Percentiles rank a stretch among this genome's conserved stretches.
Evolutionary conservation across 2,113 vertebrate species (phyloP).

Genomic region (Corythaeola cristata): DNA sequence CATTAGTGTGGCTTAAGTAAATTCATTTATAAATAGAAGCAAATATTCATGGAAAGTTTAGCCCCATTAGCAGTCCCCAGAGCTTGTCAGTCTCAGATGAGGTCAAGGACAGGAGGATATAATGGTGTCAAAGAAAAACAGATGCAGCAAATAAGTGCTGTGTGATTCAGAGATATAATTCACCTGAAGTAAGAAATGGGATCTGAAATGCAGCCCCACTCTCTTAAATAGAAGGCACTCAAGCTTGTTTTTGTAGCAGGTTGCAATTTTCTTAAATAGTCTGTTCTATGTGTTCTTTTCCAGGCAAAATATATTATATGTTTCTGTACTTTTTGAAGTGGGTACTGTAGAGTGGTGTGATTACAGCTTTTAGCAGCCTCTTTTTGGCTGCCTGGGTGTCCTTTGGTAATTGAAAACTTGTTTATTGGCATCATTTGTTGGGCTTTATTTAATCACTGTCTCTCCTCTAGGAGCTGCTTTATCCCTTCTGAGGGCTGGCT

Average conservation of each 20-base stretch:
- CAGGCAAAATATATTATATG: conserved; percentile 40
- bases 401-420: conserved; percentile 65
- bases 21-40: conserved; percentile 42
- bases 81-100: neutral
- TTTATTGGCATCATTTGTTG: conserved; percentile 51
- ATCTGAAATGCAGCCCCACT: conserved; percentile 42
- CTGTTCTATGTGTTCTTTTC: conserved; percentile 48
- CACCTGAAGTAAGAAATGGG: conserved; percentile 53
- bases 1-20: conserved; percentile 4
- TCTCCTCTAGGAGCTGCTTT: conserved; percentile 38
- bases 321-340: conserved; percentile 41
- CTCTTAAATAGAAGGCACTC: conserved; percentile 60
- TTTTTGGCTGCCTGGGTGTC: conserved; percentile 34
- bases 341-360: conserved; percentile 37
- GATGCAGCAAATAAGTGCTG: conserved; percentile 29
- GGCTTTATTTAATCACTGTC: conserved; percentile 53
- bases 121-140: conserved; percentile 37
- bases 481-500: conserved; percentile 27
- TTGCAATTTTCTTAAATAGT: conserved; percentile 73
- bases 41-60: conserved; percentile 38
- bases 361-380: conserved; percentile 68
- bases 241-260: conserved; percentile 65
- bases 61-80: neutral
- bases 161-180: conserved; percentile 58
- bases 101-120: conserved; percentile 47